Evolutionary conservation across 2,888 invertebrate genomes (phyloP).

Genomic region (Sepiola atlantica): DNA sequence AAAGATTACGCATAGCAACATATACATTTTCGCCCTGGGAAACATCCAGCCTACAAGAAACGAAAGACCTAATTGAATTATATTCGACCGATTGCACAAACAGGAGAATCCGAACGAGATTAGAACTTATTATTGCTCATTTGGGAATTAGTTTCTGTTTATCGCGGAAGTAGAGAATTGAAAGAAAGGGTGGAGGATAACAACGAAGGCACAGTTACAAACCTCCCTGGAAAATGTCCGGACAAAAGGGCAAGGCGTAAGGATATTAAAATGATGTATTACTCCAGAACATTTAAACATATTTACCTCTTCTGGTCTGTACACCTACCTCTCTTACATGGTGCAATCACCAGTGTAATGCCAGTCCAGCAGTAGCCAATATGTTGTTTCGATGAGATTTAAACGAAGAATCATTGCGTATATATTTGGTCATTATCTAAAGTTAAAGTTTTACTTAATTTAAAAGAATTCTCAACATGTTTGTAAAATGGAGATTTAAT

Average conservation of each 20-base stretch:
- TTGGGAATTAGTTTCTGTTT: neutral
- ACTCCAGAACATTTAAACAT: neutral
- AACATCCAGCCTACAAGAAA: constrained; percentile 16
- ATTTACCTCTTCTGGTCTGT: neutral
- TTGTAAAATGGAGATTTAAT: too few relatives aligned
- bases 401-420: too few relatives aligned
- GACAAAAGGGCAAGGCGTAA: neutral
- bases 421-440: too few relatives aligned
- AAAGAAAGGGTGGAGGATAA: neutral
- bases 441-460: too few relatives aligned
- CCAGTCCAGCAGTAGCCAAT: too few relatives aligned
- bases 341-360: neutral
- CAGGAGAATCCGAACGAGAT: constrained; percentile 32
- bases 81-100: neutral
- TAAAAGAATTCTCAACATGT: too few relatives aligned
- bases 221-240: neutral
- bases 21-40: neutral
- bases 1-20: neutral
- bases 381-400: too few relatives aligned
- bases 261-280: neutral
- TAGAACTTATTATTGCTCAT: neutral
- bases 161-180: neutral
- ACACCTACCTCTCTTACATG: neutral
- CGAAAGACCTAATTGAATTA: neutral
- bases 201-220: neutral